Evolutionary conservation across 1,140 invertebrate species (phyloP).

Genomic region (Popillia japonica): DNA sequence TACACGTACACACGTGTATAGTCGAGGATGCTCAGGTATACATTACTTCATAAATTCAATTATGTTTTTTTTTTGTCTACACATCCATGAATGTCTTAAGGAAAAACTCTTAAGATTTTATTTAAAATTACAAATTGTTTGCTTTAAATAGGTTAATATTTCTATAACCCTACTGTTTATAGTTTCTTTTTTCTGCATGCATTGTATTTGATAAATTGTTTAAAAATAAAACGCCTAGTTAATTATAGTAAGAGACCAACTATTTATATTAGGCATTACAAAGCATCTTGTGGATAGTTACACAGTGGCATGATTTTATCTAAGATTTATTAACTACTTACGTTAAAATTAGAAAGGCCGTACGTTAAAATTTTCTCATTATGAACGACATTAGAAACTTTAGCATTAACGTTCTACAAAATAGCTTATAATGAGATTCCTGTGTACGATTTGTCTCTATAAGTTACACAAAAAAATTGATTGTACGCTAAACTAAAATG

Average conservation of each 20-base stretch:
- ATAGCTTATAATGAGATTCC: too few species aligned
- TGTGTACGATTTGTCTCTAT: neutral
- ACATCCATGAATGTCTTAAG: neutral
- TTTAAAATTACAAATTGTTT: slow-evolving; percentile 9
- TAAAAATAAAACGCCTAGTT: too few species aligned
- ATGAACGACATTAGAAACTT: too few species aligned
- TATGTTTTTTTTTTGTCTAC: slow-evolving; percentile 26
- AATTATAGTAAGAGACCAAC: too few species aligned
- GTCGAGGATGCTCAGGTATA: slow-evolving; percentile 13
- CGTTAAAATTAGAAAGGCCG: too few species aligned
- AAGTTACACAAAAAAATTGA: neutral
- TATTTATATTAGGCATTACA: too few species aligned
- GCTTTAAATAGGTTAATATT: neutral
- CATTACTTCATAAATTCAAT: slow-evolving; percentile 39
- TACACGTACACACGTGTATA: slow-evolving; percentile 16
- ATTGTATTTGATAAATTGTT: too few species aligned
- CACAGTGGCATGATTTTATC: neutral
- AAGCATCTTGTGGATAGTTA: neutral
- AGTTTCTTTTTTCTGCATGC: neutral
- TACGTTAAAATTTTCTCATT: too few species aligned
- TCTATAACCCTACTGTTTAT: neutral
- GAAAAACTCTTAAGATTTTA: neutral
- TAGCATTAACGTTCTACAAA: too few species aligned
- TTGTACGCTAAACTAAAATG: neutral
- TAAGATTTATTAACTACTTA: too few species aligned